Evolutionary conservation across 2,113 vertebrate species (phyloP).

Genomic region (Colinus virginianus): DNA sequence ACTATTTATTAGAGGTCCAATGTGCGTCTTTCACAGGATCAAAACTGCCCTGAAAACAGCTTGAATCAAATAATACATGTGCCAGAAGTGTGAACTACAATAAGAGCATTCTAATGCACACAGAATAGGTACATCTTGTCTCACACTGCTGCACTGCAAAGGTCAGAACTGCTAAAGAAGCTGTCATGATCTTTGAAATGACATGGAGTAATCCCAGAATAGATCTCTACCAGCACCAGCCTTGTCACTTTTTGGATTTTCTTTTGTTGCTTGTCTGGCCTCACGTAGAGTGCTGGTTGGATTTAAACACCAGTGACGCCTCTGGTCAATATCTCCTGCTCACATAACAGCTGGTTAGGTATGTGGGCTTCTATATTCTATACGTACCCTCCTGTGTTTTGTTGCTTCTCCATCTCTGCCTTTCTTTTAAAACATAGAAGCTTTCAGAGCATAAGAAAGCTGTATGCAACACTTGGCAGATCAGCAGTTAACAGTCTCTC

Average conservation of each 20-base stretch:
- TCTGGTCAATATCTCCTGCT: neutral
- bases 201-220: neutral
- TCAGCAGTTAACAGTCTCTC: neutral
- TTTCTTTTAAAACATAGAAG: neutral
- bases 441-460: neutral
- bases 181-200: neutral
- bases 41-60: neutral
- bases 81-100: neutral
- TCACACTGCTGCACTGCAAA: neutral
- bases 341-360: neutral
- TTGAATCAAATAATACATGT: neutral
- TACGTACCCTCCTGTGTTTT: neutral
- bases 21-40: neutral
- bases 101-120: neutral
- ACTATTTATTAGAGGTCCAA: neutral
- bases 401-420: neutral
- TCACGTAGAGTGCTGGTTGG: rapidly evolving
- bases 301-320: neutral
- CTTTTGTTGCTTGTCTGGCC: neutral
- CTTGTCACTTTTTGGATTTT: neutral
- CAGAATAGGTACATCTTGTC: neutral
- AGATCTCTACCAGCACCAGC: neutral
- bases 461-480: neutral
- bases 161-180: neutral
- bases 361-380: neutral